Evolutionary conservation across 2,113 vertebrate genomes (phyloP), one percentile per base, ranked within the genome.

Genomic region (Lampris megalopsis): DNA sequence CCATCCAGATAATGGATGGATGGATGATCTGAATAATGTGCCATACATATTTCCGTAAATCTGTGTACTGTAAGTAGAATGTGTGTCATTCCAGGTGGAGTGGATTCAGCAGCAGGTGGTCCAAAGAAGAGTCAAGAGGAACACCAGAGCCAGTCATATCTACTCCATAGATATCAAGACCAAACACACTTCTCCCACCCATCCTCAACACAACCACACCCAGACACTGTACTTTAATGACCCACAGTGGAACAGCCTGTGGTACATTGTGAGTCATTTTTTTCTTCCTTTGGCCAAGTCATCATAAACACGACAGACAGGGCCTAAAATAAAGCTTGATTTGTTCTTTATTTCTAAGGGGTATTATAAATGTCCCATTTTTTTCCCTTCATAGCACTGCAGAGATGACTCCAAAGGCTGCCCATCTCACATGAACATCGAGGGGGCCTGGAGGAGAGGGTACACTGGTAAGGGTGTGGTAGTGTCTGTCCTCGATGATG

Each of bases 61-160:
- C 43, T 57, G 59, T 63, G 41, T 24, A 24, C 24, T 24, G 24
- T 69, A 11, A 41, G 59, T 35, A 45, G 58, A 38, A 40, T 48
- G 8, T 69, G 9, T 63, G 68, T 77, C 84, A 37, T 35, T 68
- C 91, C 89, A 99, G 98, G 97, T 99, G 94, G 92, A 97, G 76
- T 98, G 97, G 98, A 94, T 98, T 82, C 95, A 98, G 82, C 97
- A 98, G 77, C 98, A 99, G 92, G 94, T 95, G 86, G 92, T 97
- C 67, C 96, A 94, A 77, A 95, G 87, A 81, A 95, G 97, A 85
- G 93, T 81, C 59, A 98, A 97, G 90, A 95, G 96, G 81, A 96
- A 91, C 89, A 95, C 94, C 87, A 94, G 94, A 91, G 76, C 84
- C 75, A 83, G 77, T 64, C 68, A 61, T 52, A 53, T 82, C 45